Evolutionary conservation across 2,797 vertebrate genomes (phyloP), one percentile per base, ranked within the genome.

Genomic region (Basileuterus tristriatus): DNA sequence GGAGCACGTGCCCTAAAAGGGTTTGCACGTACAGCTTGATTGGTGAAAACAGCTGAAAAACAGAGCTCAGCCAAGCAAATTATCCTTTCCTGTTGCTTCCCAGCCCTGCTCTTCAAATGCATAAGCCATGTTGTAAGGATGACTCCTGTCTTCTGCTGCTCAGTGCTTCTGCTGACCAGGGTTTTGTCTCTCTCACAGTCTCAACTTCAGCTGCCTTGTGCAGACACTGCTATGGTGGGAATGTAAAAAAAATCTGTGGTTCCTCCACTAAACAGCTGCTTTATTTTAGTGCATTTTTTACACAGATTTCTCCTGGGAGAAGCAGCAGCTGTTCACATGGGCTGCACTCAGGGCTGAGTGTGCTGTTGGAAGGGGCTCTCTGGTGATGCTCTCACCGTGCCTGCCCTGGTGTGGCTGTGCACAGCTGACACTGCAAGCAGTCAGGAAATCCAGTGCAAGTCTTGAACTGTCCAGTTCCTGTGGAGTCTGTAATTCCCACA

Each of bases 301-400:
- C 15, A 18, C 7, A 12, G 0, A 27, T 50, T 44, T 37, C 37
- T 32, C 46, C 4, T 43, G 69, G 34, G 65, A 46, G 36, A 18
- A 36, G 1, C 0, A 39, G 75, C 52, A n/a, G 43, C 2, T 15
- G 26, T 14, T 70, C 11, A 11, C 50, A 3, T 3, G 65, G n/a
- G 63, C 32, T 62, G 52, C 4, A 0, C 49, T 56, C 10, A 3
- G 68, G 39, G 64, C 64, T 41, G 64, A 59, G 77, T 2, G 0
- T 7, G 43, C 36, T 7, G 3, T 6, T 77, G 10, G 52, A 4
- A 6, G 43, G 29, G 30, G 41, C 46, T 68, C 22, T 18, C 43
- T 32, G 65, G 6, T 3, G 63, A 13, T 65, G 63, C 29, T 12
- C 19, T 7, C 27, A 2, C 14, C 2, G 0, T 12, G 8, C 10